These are phyloP conservation scores for Caenorhabditis sp. DNA, from an alignment of 2,888 invertebrate species.

Conservation along the genomic window DNA sequence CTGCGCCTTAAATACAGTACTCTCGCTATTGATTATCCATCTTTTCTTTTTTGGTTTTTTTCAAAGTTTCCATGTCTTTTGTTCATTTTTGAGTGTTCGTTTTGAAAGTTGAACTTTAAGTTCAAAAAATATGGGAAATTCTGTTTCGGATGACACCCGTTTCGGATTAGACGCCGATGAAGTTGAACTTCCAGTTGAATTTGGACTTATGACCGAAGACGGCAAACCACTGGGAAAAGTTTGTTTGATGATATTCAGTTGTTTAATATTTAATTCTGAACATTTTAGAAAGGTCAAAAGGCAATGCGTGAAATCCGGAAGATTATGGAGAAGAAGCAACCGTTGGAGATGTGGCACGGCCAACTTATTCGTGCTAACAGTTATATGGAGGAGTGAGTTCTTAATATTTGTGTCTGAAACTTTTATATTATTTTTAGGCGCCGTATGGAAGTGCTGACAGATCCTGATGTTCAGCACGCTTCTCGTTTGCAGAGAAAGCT, in stretches of 20 bases:
- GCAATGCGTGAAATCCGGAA: neutral
- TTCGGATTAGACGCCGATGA: too few species aligned
- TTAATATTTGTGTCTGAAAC: neutral
- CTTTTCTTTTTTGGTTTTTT: neutral
- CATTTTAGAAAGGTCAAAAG: slow-evolving; percentile 2
- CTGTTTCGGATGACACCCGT: neutral
- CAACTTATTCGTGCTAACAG: neutral
- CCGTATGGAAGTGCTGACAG: neutral
- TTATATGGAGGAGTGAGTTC: neutral
- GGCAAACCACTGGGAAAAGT: neutral
- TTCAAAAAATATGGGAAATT: neutral
- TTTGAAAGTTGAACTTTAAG: neutral
- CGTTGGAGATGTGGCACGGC: neutral
- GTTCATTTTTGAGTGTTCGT: too few species aligned
- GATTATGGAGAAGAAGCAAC: slow-evolving; percentile 1
- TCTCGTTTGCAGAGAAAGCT: neutral
- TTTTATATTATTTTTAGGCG: neutral
- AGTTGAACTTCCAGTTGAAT: neutral
- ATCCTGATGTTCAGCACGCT: slow-evolving; percentile 1
- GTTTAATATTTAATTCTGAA: too few species aligned
- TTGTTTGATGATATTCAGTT: neutral
- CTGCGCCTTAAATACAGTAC: slow-evolving; percentile 13
- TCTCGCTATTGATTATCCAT: neutral
- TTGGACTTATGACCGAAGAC: neutral
- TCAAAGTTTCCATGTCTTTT: too few species aligned